Evolutionary conservation across 2,888 invertebrate genomes (phyloP), one percentile per base, ranked within the genome.

Genomic region (Macrosiphum euphorbiae): DNA sequence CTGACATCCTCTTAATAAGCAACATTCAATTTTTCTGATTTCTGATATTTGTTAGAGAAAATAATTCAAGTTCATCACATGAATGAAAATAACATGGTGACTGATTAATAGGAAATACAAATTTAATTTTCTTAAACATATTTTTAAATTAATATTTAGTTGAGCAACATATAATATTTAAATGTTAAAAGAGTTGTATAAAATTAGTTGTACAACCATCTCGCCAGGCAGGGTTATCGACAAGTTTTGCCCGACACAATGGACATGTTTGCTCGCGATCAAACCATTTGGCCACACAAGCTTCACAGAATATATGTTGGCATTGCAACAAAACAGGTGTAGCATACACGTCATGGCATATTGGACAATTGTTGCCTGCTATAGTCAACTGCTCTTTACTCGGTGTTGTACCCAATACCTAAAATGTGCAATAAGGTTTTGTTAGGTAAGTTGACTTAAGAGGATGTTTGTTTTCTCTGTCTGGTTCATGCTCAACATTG

Each of bases 291-390:
- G 98, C 97, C 61, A 99, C 98, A 96, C 99, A 99, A 87, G 97
- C 97, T 96, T 99, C 99, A 96, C 99, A 99, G 96, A 99, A 99
- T 94, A 99, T 98, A 96, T 99, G 99, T 95, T 97, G 97, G 95
- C 98, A 98, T 95, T 96, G 97, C 58, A 98, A 96, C 95, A 96
- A 96, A 85, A 98, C 97, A 0, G 99, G 98, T 2, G 97, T 97
- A 92, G 97, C 97, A 96, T 97, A 98, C 95, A 97, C 97, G 95
- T 99, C 99, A 95, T 98, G 99, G 95, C 99, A 99, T 95, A 99
- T 99, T 0, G 99, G 98, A 95, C 99, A 99, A 92, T 97, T 97
- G 91, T 97, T 97, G 5, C 98, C 98, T 0, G 98, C 97, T 0
- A 97, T 97, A 95, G 97, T 96, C 90, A 99, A 96, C 95, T 99